Evolutionary conservation across 2,888 invertebrate genomes (phyloP).

Genomic region (Cheilosia vulpina): DNA sequence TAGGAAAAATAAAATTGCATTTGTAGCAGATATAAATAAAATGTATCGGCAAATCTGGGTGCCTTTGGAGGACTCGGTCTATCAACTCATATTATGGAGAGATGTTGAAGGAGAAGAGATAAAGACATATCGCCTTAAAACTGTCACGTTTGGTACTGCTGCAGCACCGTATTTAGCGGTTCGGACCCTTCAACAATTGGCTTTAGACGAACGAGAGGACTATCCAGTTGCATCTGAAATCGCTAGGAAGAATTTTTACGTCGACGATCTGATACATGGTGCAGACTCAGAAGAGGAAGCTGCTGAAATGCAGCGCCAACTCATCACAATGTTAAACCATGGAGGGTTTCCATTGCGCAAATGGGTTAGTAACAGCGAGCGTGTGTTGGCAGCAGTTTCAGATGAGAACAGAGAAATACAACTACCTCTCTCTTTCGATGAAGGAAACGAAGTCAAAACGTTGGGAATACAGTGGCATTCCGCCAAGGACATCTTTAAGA

Average conservation of each 20-base stretch:
- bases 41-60: no score
- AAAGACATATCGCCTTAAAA: not conserved
- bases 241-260: slow-evolving; percentile 2
- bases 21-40: no score
- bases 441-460: not conserved
- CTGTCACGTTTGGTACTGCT: not conserved
- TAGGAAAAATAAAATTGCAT: no score
- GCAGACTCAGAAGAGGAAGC: slow-evolving; percentile 20
- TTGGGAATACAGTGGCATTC: not conserved
- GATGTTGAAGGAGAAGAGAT: not conserved
- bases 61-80: not conserved
- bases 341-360: slow-evolving; percentile 12
- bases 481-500: not conserved
- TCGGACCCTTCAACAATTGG: not conserved
- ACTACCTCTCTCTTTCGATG: slow-evolving; percentile 5
- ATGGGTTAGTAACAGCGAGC: slow-evolving; percentile 9
- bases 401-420: not conserved
- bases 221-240: slow-evolving; percentile 4
- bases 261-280: slow-evolving; percentile 1
- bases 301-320: not conserved
- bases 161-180: slow-evolving; percentile 1
- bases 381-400: not conserved
- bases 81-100: slow-evolving; percentile 4
- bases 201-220: slow-evolving; percentile 4
- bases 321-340: not conserved